phyloP scores from a whole-genome alignment of 2,113 vertebrate species.

The Atherinomorus stipes region DNA sequence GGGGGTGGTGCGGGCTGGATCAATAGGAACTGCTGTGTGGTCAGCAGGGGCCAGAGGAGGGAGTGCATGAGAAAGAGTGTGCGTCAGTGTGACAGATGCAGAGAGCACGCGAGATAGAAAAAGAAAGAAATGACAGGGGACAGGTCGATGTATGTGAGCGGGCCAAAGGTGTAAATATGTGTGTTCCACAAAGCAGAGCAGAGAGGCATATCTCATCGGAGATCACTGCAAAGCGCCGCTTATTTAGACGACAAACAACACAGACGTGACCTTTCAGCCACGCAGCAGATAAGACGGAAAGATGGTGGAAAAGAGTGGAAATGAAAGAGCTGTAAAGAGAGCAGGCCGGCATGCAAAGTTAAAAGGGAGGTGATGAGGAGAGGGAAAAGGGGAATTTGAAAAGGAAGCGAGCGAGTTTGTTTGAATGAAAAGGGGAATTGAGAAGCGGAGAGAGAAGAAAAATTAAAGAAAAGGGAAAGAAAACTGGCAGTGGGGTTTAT shows the following conservation, averaged over 20 bases:
- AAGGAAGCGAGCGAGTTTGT: constrained; percentile 36
- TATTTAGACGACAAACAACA: constrained; percentile 86
- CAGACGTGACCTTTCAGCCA: constrained; percentile 83
- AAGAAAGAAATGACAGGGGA: constrained; percentile 53
- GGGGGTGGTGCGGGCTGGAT: constrained; percentile 58
- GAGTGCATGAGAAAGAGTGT: constrained; percentile 8
- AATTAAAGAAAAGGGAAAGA: background rate
- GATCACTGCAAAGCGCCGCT: constrained; percentile 72
- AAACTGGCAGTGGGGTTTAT: background rate
- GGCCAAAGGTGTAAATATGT: constrained; percentile 10
- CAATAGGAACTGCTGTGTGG: constrained; percentile 67
- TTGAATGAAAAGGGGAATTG: constrained; percentile 36
- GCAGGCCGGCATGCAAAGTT: constrained; percentile 39
- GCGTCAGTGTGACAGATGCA: constrained; percentile 27
- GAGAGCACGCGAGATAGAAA: constrained; percentile 58
- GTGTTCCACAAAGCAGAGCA: constrained; percentile 23
- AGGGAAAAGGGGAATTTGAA: constrained; percentile 51
- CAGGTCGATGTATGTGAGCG: constrained; percentile 50
- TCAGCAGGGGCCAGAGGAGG: constrained; percentile 38
- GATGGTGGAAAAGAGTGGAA: constrained; percentile 54
- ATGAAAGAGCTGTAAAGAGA: constrained; percentile 32
- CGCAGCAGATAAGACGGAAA: constrained; percentile 69
- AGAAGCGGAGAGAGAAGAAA: background rate
- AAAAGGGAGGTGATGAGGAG: constrained; percentile 49
- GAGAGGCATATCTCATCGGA: constrained; percentile 73